These are phyloP conservation scores for Zele albiditarsus DNA, from an alignment of 2,888 invertebrate species.

Conservation along the genomic window DNA sequence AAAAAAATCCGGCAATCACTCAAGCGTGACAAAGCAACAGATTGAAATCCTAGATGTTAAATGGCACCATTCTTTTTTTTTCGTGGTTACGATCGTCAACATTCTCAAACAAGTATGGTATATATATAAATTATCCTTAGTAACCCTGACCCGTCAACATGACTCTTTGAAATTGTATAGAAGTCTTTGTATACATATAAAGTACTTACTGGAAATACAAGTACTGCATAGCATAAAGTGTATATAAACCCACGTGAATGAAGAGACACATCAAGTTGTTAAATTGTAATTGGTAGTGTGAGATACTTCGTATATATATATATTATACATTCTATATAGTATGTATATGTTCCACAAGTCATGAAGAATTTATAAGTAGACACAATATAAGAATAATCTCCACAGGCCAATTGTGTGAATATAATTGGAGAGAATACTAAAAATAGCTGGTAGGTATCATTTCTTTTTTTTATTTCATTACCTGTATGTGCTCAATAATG, in stretches of 20 bases:
- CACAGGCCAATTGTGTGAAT: not conserved
- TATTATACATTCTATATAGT: not conserved
- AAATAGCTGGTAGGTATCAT: not conserved
- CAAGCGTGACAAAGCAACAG: conserved; percentile 16
- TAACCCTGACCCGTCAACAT: conserved; percentile 4
- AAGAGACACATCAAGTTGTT: not conserved
- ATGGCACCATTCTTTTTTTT: not conserved
- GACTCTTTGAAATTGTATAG: not conserved
- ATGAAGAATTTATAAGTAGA: not conserved
- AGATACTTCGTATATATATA: not conserved
- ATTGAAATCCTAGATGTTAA: not conserved
- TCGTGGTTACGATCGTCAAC: not conserved
- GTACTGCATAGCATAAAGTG: not conserved
- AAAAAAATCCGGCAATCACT: not conserved
- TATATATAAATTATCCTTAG: not conserved
- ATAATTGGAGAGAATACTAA: not conserved
- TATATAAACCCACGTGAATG: not conserved
- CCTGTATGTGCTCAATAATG: not conserved
- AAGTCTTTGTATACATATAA: not conserved
- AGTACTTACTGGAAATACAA: not conserved
- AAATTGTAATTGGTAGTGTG: not conserved
- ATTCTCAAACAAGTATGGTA: not conserved
- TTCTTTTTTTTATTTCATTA: not conserved
- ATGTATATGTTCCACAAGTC: not conserved
- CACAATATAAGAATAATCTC: not conserved